A percentile compares a stretch with the other conserved stretches of the same genome.
Conservation (phyloP, 2,797 vertebrate species). For the Peromyscus nudipes region DNA sequence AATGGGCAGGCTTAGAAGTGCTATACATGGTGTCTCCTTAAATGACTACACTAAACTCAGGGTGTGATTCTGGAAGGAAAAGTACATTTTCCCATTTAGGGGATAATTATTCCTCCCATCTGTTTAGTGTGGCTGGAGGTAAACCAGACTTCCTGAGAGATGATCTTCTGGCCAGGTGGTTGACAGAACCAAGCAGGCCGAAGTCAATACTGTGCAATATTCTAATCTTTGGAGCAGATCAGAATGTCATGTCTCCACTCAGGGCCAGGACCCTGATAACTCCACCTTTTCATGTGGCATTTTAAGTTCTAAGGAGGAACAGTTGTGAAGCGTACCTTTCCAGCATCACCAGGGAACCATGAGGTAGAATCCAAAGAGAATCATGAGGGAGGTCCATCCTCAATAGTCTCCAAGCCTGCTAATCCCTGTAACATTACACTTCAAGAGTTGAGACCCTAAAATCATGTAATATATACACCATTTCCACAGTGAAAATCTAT, state of each 20-base stretch:
- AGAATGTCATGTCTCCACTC: background rate
- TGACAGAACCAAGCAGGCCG: background rate
- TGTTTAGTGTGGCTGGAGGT: background rate
- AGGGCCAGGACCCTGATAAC: background rate
- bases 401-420: background rate
- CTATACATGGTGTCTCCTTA: background rate
- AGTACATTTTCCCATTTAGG: too few species aligned
- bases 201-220: background rate
- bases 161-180: too few species aligned
- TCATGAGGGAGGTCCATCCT: background rate
- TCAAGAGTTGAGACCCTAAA: background rate
- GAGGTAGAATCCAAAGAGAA: too few species aligned
- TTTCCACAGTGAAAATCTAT: background rate
- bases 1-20: background rate
- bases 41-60: background rate
- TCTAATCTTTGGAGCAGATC: background rate
- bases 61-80: background rate
- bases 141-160: background rate
- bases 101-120: background rate
- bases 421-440: background rate
- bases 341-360: background rate
- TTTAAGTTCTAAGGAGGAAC: background rate
- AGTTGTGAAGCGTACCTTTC: background rate
- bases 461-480: background rate
- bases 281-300: too few species aligned